Base-by-base conservation (phyloP, 2,113 vertebrate genomes). In the Australoheros scitulus region DNA sequence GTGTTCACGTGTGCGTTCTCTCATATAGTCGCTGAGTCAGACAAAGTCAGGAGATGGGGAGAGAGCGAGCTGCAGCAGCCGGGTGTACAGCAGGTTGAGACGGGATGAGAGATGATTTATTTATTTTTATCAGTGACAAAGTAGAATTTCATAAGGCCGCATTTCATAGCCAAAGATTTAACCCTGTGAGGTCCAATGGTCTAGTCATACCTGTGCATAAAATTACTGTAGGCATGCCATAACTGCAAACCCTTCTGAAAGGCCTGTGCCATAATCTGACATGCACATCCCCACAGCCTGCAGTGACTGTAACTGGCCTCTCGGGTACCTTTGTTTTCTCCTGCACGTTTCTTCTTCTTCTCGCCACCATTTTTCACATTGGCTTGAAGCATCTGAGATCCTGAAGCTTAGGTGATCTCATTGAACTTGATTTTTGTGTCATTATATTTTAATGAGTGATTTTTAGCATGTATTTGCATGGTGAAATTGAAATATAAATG, bases 31-130 rank as follows among this genome's bases (percentile, higher is more conserved):
- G 68, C 68, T 72, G 68, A 72, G 68, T 72, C 47, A 55, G 68
- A 34, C 26, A 72, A 9, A 72, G 68, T 72, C 14, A 55, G 68
- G 68, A 72, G 47, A 55, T 14, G 68, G 47, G 68, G 26, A n/a
- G 18, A 55, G 47, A 13, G 20, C n/a, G 52, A 20, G n/a, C 11
- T 57, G 20, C 55, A 57, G 55, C 55, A 22, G 20, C 55, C 9
- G 20, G 55, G 55, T 22, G 20, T 10, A n/a, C 10, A 55, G 68
- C 26, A 55, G 68, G 52, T 5, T 34, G 68, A 72, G 18, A n/a
- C 29, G 24, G 47, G 11, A 72, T 55, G 26, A 1, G 68, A 72
- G 47, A 72, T 72, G 50, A 32, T 72, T 32, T 72, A 57, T 55
- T 26, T 26, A 26, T 72, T 55, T 50, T 50, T 17, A 43, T 15